Percentiles rank a stretch among this genome's conserved stretches.
Conservation (phyloP, 2,888 invertebrate genomes). For the Cephonodes hylas region DNA sequence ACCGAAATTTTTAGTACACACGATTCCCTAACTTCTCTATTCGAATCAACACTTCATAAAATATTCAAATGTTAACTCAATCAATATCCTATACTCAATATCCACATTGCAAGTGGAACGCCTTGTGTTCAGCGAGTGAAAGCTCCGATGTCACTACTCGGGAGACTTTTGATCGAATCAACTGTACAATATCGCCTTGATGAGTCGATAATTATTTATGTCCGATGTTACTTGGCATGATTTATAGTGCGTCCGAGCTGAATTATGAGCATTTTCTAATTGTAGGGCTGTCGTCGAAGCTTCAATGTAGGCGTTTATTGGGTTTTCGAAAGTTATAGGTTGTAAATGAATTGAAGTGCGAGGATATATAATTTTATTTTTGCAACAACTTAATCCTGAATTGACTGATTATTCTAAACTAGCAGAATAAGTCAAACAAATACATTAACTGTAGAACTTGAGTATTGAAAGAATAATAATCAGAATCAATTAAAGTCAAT, state of each 20-base stretch:
- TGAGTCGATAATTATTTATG: slow-evolving; percentile 12
- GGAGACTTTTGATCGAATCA: slow-evolving; percentile 10
- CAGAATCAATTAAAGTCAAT: not conserved
- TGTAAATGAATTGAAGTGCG: too few relatives aligned
- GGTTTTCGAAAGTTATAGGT: too few relatives aligned
- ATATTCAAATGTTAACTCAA: too few relatives aligned
- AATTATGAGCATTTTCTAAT: slow-evolving; percentile 1
- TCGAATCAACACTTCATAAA: too few relatives aligned
- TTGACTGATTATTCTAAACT: too few relatives aligned
- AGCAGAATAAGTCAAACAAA: too few relatives aligned
- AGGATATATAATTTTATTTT: too few relatives aligned
- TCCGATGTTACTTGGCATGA: not conserved
- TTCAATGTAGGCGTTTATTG: not conserved
- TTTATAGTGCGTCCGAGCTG: slow-evolving; percentile 1
- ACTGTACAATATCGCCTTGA: slow-evolving; percentile 5
- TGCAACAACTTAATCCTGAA: too few relatives aligned
- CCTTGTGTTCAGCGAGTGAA: slow-evolving; percentile 1
- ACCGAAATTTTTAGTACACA: too few relatives aligned
- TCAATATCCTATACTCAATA: not conserved
- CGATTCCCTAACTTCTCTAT: too few relatives aligned
- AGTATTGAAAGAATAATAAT: too few relatives aligned
- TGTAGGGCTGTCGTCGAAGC: not conserved
- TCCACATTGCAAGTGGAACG: not conserved
- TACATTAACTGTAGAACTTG: too few relatives aligned
- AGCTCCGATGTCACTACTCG: slow-evolving; percentile 10